A percentile compares a stretch with the other conserved stretches of the same genome.
Conservation (phyloP, 2,113 vertebrate genomes). For the Eidolon helvum region DNA sequence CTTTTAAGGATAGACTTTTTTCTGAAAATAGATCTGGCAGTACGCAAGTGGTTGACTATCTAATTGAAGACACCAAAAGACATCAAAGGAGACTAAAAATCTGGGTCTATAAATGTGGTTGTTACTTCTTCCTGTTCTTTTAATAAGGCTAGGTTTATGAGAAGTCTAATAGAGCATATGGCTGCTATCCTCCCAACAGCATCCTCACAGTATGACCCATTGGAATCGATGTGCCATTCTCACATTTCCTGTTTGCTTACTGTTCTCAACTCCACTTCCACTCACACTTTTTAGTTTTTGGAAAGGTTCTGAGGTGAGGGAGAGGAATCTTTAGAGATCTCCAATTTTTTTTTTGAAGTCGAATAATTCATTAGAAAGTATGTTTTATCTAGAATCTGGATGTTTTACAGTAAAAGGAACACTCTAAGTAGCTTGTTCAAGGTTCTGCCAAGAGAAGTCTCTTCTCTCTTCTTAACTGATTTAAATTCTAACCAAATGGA, state of each 20-base stretch:
- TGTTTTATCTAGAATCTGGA: background rate
- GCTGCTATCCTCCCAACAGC: background rate
- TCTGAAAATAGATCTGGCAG: background rate
- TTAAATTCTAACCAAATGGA: constrained; percentile 1
- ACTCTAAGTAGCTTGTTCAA: background rate
- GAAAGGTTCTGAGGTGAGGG: background rate
- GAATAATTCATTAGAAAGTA: background rate
- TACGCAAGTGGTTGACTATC: background rate
- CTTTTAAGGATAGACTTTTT: background rate
- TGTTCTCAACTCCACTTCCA: background rate
- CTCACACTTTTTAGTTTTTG: background rate
- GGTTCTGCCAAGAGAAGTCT: background rate
- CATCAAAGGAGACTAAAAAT: background rate
- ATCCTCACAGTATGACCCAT: background rate
- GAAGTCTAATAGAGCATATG: background rate
- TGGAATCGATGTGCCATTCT: background rate
- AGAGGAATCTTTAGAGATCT: background rate
- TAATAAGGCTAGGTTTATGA: background rate
- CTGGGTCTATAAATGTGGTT: background rate
- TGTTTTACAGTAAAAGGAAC: background rate
- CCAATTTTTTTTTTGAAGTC: background rate
- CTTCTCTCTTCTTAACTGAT: background rate
- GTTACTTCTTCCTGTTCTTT: background rate
- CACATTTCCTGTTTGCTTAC: background rate
- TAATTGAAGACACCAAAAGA: background rate